These are phyloP conservation scores for Mythimna pallens DNA, from an alignment of 2,888 invertebrate genomes.

Conservation along the genomic window DNA sequence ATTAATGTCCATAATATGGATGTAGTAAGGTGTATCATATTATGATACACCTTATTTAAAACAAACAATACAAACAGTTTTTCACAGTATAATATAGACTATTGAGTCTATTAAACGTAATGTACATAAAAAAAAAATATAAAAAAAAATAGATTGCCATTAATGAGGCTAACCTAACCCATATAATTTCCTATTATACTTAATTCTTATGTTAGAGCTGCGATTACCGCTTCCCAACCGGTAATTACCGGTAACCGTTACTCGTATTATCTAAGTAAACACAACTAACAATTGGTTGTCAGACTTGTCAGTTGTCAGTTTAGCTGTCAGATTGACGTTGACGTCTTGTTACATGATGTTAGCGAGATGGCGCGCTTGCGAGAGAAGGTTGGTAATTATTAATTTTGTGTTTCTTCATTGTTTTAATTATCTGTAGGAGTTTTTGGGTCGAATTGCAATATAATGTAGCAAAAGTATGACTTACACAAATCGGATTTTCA, in stretches of 20 bases:
- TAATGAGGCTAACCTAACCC: neutral
- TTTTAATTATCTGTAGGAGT: neutral
- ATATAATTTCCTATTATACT: neutral
- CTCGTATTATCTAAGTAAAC: constrained; percentile 36
- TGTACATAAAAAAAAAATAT: too few relatives aligned
- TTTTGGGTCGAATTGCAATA: neutral
- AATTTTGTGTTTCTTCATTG: constrained; percentile 15
- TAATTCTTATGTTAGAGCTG: neutral
- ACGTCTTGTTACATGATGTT: constrained; percentile 32
- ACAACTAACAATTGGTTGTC: constrained; percentile 33
- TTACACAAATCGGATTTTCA: too few relatives aligned
- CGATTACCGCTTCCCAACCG: constrained; percentile 16
- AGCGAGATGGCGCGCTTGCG: neutral
- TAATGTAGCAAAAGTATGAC: neutral
- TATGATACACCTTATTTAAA: too few relatives aligned
- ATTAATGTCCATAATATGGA: too few relatives aligned
- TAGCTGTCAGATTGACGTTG: constrained; percentile 19
- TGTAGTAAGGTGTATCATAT: too few relatives aligned
- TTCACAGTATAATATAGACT: too few relatives aligned
- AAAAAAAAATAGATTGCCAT: too few relatives aligned
- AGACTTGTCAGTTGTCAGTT: constrained; percentile 16
- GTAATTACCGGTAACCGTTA: constrained; percentile 30
- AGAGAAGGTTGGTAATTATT: neutral
- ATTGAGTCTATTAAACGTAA: too few relatives aligned
- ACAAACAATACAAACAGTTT: too few relatives aligned